Evolutionary conservation across 2,888 invertebrate genomes (phyloP).

Genomic region (Melipona beecheii): DNA sequence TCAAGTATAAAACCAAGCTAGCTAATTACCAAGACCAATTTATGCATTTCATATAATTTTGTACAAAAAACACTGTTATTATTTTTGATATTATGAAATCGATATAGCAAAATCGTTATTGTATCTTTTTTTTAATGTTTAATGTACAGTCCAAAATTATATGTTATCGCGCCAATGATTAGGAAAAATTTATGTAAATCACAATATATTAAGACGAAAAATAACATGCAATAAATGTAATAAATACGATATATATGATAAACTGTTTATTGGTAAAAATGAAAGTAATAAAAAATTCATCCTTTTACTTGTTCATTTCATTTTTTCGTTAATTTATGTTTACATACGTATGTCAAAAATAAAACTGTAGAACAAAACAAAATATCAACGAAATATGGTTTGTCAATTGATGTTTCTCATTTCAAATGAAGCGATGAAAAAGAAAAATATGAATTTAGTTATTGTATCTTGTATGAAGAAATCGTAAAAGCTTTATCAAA

Average conservation of each 20-base stretch:
- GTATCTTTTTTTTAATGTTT: background rate
- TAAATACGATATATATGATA: background rate
- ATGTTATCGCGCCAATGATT: background rate
- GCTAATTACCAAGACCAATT: too few species aligned
- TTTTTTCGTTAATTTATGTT: background rate
- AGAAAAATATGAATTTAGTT: background rate
- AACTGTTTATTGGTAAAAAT: background rate
- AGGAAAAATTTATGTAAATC: background rate
- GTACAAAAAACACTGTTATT: too few species aligned
- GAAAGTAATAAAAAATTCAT: background rate
- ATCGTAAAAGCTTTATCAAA: background rate
- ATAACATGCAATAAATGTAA: background rate
- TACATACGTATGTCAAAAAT: background rate
- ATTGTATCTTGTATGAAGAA: background rate
- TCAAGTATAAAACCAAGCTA: too few species aligned
- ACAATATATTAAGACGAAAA: background rate
- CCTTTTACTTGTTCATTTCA: background rate
- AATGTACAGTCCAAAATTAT: background rate
- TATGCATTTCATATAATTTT: too few species aligned
- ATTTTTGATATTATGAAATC: too few species aligned
- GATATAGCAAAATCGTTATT: background rate
- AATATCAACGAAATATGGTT: background rate
- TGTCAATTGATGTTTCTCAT: background rate
- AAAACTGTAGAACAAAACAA: background rate
- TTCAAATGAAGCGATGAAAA: background rate